Evolutionary conservation across 1,140 invertebrate species (phyloP), one percentile per base, ranked within the genome.

Genomic region (Brachionus asplanchnoidis): DNA sequence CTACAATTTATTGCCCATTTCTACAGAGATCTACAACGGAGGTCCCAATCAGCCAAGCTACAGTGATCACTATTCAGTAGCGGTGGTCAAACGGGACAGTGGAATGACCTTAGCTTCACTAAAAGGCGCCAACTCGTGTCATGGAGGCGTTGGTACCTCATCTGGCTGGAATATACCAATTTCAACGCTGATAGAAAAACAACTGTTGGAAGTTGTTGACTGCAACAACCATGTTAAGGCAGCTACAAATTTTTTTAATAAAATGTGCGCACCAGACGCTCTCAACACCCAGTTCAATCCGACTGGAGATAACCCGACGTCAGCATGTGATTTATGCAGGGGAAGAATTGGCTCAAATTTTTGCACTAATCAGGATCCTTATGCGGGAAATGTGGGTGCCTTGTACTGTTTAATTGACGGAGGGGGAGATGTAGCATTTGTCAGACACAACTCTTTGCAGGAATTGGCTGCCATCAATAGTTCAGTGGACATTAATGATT

Each of bases 171-270:
- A 95, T 84, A 92, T 96, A 87, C 96, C 96, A 7, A 92, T 98
- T 86, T 91, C 95, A 89, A 91, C 90, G 93, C 88, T 98, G 23
- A 95, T 97, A 92, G 92, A 92, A 87, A 89, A 93, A 85, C 94
- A 94, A 28, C 93, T 92, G 42, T 92, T 96, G 90, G 93, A 94
- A 88, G 92, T 95, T 46, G 93, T 94, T 36, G 87, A 91, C 88
- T 99, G 97, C 87, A 98, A 99, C 87, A 97, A 98, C 90, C 94
- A 97, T 88, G 95, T 98, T 0, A 97, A 98, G 89, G 94, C 95
- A 3, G 94, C 95, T 0, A 94, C 94, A 9, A 92, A 93, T 85
- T 98, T 93, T 88, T 98, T 98, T 88, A 94, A 94, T 4, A 92
- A 93, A 70, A 96, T 95, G 73, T 99, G 97, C 91, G 95, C 96